These are phyloP conservation scores for Bufo bufo DNA, from an alignment of 2,113 vertebrate genomes.

Conservation along the genomic window DNA sequence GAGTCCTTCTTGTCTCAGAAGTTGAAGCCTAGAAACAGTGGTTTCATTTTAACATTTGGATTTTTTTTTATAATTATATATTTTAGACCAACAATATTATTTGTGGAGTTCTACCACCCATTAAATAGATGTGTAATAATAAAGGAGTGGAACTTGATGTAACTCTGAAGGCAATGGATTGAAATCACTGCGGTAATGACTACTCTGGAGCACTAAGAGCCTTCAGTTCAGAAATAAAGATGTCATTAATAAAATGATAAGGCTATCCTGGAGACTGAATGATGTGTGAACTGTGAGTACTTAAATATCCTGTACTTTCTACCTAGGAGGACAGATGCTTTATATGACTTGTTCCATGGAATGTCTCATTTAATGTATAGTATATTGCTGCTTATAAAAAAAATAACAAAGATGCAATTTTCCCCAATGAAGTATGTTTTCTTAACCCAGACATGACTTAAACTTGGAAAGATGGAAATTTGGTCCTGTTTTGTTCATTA, in stretches of 20 bases:
- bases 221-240: background rate
- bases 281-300: background rate
- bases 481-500: slow-evolving; percentile 44
- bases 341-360: background rate
- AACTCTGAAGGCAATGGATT: background rate
- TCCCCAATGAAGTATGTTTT: slow-evolving; percentile 21
- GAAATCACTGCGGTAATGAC: background rate
- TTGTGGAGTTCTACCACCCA: no score
- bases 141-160: background rate
- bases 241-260: slow-evolving; percentile 20
- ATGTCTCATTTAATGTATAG: background rate
- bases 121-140: background rate
- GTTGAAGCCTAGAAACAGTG: no score
- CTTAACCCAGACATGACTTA: slow-evolving; percentile 30
- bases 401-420: slow-evolving; percentile 8
- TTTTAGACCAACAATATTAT: background rate
- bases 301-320: slow-evolving; percentile 4
- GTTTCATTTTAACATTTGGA: no score
- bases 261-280: background rate
- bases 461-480: background rate
- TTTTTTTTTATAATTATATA: no score
- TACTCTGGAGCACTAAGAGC: background rate
- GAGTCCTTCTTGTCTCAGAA: no score
- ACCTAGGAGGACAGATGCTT: slow-evolving; percentile 12
- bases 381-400: background rate